phyloP scores from a whole-genome alignment of 2,888 invertebrate species.

The Metacarcinus magister region DNA sequence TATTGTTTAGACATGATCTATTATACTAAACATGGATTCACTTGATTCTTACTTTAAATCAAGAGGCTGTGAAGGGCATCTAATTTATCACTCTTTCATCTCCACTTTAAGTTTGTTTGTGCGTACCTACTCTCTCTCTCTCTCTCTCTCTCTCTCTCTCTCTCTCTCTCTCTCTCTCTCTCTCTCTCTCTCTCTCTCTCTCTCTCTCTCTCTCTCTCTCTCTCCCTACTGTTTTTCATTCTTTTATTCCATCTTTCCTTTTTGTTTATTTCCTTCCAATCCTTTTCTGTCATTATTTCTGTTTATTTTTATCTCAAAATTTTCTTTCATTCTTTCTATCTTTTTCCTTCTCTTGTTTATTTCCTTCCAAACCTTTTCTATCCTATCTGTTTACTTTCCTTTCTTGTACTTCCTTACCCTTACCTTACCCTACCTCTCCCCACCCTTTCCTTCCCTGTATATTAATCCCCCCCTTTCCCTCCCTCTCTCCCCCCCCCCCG shows the following conservation, averaged over 20 bases:
- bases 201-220: constrained; percentile 5
- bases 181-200: constrained; percentile 4
- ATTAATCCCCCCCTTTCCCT: not conserved
- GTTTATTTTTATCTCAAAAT: no score
- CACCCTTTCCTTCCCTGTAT: not conserved
- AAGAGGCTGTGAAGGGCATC: not conserved
- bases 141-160: constrained; percentile 32
- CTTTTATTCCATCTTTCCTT: not conserved
- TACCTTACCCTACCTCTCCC: not conserved
- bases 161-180: constrained; percentile 7
- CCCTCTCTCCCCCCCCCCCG: not conserved
- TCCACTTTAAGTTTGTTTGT: no score
- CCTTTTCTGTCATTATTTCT: no score
- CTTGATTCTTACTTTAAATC: not conserved
- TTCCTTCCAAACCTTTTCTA: not conserved
- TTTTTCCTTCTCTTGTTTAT: not conserved
- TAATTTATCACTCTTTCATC: no score
- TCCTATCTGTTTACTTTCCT: not conserved
- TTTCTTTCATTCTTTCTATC: not conserved
- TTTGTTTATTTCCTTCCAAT: no score
- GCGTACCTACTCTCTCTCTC: not conserved
- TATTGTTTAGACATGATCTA: no score
- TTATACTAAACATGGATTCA: not conserved
- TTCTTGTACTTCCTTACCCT: not conserved
- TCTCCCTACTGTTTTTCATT: not conserved